phyloP scores from a whole-genome alignment of 2,797 vertebrate species.

The Enteromius anoplus region DNA sequence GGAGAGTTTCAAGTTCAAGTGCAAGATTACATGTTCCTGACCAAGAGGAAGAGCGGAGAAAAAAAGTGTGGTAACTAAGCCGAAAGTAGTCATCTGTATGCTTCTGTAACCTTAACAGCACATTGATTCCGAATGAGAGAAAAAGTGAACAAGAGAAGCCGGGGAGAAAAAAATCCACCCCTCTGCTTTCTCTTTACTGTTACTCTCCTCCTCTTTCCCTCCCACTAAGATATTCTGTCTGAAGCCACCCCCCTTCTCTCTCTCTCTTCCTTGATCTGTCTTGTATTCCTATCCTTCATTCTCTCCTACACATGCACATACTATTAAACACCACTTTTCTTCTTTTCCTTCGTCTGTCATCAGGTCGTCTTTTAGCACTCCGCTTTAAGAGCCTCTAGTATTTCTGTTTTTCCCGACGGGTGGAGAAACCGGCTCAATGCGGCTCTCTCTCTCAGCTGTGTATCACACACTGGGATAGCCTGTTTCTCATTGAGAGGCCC shows the following conservation, averaged over 20 bases:
- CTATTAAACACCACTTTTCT: conserved; percentile 58
- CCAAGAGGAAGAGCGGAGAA: conserved; percentile 27
- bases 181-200: conserved; percentile 46
- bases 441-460: conserved; percentile 32
- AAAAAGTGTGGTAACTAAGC: conserved; percentile 7
- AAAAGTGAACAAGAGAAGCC: conserved; percentile 42
- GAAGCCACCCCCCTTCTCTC: conserved; percentile 51
- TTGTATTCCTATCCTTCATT: conserved; percentile 61
- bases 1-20: conserved; percentile 58
- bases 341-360: not conserved
- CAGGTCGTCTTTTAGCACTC: conserved; percentile 13
- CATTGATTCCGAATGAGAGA: conserved; percentile 11
- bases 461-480: conserved; percentile 45
- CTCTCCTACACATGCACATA: conserved; percentile 33
- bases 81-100: not conserved
- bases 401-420: conserved; percentile 60
- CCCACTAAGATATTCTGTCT: conserved; percentile 63
- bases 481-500: conserved; percentile 58
- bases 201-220: conserved; percentile 65
- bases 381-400: conserved; percentile 64
- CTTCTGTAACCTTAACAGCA: not conserved
- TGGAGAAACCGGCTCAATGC: conserved; percentile 66
- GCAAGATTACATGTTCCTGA: conserved; percentile 42
- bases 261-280: conserved; percentile 60
- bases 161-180: conserved; percentile 41